phyloP scores from a whole-genome alignment of 2,797 vertebrate genomes.

The Anolis apletophallus region DNA sequence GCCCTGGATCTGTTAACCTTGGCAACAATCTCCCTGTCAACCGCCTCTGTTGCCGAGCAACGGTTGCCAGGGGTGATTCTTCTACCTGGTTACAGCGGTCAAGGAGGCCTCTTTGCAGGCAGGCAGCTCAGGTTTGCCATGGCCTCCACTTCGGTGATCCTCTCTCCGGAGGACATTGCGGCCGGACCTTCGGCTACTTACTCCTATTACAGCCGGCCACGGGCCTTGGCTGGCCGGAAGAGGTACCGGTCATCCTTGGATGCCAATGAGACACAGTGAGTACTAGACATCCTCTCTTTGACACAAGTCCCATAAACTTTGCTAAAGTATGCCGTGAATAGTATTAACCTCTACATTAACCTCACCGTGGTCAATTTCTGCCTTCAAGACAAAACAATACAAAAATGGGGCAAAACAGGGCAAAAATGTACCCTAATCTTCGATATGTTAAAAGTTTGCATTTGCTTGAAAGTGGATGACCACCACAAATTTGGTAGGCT shows the following conservation, averaged over 20 bases:
- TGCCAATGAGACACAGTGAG: conserved; percentile 77
- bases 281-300: conserved; percentile 25
- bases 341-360: too few relatives aligned
- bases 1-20: conserved; percentile 51
- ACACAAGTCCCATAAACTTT: too few relatives aligned
- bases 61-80: background rate
- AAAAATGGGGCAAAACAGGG: too few relatives aligned
- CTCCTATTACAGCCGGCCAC: conserved; percentile 86
- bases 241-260: conserved; percentile 75
- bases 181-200: conserved; percentile 67
- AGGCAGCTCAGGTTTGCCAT: background rate
- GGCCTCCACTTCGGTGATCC: conserved; percentile 72
- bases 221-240: conserved; percentile 75
- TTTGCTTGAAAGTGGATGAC: too few relatives aligned
- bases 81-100: background rate
- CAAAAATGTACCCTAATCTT: too few relatives aligned
- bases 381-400: too few relatives aligned
- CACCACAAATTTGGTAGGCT: too few relatives aligned
- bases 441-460: too few relatives aligned
- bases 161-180: conserved; percentile 37
- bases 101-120: background rate
- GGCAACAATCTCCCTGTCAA: conserved; percentile 67
- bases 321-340: too few relatives aligned
- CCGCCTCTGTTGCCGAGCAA: conserved; percentile 52
- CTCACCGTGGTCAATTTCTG: too few relatives aligned